Evolutionary conservation across 2,888 invertebrate species (phyloP), one percentile per base, ranked within the genome.

Genomic region (Galeruca laticollis): DNA sequence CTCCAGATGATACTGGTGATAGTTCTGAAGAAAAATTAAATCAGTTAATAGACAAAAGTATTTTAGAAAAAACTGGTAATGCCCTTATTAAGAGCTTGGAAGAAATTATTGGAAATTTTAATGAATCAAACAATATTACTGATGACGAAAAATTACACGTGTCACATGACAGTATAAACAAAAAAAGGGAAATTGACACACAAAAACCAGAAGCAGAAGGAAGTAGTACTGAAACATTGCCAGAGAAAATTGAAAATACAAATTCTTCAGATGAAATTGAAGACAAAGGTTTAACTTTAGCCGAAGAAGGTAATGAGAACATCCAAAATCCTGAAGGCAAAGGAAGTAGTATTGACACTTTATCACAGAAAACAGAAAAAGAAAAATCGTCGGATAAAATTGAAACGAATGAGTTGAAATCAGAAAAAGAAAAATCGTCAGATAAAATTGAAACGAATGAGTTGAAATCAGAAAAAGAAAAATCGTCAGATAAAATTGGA

Each of bases 21-120:
- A 35, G 5, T 33, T 33, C 56, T n/a, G 20, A 37, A 52, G 52
- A 60, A 18, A 21, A 43, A 15, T 26, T 26, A 15, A 31, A 60
- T 20, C 31, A 18, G n/a, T 20, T 18, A 10, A 47, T 21, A 35
- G 61, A 61, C 6, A 26, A 15, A 37, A 52, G 21, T 52, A 60
- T 35, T 21, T 57, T 62, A 37, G 59, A 57, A 54, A 56, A 67
- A 26, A 43, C 20, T 51, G 60, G 54, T 18, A 37, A 43, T 54
- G 11, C 11, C 10, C 37, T 40, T 26, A 15, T 47, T 18, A 18
- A 69, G 31, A 47, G 47, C 1, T 54, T 54, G 18, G 40, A 49
- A 33, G 40, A 65, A 15, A 47, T 56, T 21, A 31, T 31, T 8
- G 56, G 40, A 59, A 60, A 37, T 13, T 47, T 47, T 2, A 47